Percentiles rank a stretch among this genome's conserved stretches.
Evolutionary conservation across 2,113 vertebrate genomes (phyloP).

Genomic region (Centropus bengalensis): DNA sequence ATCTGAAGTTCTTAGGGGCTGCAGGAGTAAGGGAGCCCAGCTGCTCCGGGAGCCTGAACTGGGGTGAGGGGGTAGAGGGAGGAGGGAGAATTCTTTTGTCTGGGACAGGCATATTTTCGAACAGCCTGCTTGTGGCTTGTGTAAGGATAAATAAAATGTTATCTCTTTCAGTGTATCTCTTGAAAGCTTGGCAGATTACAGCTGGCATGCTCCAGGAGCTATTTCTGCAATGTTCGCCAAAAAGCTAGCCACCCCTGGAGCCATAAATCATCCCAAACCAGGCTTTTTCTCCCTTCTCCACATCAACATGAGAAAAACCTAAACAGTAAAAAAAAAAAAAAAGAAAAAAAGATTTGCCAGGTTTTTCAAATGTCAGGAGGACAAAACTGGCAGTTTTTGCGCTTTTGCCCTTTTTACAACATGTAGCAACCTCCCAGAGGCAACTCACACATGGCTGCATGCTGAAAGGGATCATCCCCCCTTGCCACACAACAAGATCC

Average conservation of each 20-base stretch:
- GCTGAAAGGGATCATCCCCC: neutral
- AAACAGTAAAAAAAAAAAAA: neutral
- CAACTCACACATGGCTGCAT: neutral
- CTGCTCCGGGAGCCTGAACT: slow-evolving; percentile 33
- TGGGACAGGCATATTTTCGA: slow-evolving; percentile 19
- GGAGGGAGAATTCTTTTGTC: slow-evolving; percentile 35
- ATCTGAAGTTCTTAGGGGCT: slow-evolving; percentile 52
- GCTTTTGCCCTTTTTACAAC: neutral
- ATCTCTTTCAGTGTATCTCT: slow-evolving; percentile 12
- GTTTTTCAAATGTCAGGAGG: neutral
- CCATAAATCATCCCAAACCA: neutral
- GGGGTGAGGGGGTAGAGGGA: neutral
- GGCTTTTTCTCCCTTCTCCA: neutral
- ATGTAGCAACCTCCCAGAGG: neutral
- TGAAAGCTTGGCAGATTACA: neutral
- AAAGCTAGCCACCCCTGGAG: neutral
- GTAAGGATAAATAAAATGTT: slow-evolving; percentile 32
- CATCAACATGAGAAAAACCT: neutral
- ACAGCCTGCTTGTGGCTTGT: slow-evolving; percentile 4
- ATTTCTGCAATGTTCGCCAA: slow-evolving; percentile 16
- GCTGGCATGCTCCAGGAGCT: slow-evolving; percentile 18
- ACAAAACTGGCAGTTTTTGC: neutral
- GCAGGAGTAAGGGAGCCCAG: slow-evolving; percentile 38
- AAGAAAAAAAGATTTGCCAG: neutral
- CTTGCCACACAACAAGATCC: neutral